Percentiles rank a stretch among this genome's conserved stretches.
These are phyloP conservation scores for Cladopsammia gracilis DNA, from an alignment of 64 coral and sea anemone species.

Conservation along the genomic window DNA sequence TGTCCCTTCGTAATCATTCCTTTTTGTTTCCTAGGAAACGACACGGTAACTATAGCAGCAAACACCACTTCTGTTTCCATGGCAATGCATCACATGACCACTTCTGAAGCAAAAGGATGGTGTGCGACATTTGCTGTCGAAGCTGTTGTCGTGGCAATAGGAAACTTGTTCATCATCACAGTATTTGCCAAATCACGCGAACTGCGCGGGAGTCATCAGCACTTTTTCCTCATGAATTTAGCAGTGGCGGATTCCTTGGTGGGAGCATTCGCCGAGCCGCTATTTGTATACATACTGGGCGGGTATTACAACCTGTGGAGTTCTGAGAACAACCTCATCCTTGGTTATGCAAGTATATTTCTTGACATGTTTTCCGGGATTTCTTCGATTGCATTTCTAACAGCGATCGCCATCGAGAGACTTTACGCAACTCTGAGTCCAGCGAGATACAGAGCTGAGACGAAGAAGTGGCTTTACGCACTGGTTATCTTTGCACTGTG, in stretches of 20 bases:
- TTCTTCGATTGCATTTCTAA: conserved; percentile 29
- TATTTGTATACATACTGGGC: conserved; percentile 36
- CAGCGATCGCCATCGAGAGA: conserved; percentile 28
- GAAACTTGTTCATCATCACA: conserved; percentile 37
- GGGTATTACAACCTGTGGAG: conserved; percentile 22
- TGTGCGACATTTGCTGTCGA: conserved; percentile 18
- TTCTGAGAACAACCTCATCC: neutral
- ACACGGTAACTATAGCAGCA: neutral
- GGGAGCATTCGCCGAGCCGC: conserved; percentile 11
- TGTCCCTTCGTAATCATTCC: too few relatives aligned
- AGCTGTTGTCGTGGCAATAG: conserved; percentile 12
- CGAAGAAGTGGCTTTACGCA: neutral
- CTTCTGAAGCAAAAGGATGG: conserved; percentile 4
- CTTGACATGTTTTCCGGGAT: conserved; percentile 47
- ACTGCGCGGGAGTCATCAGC: neutral
- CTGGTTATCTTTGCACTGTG: neutral
- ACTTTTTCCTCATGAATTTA: conserved; percentile 35
- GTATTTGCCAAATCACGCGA: conserved; percentile 15
- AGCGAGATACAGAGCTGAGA: neutral
- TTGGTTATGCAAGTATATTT: neutral
- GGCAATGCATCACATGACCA: neutral
- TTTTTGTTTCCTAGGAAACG: neutral
- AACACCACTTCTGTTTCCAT: neutral
- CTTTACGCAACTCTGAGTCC: conserved; percentile 2
- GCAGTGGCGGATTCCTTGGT: conserved; percentile 9